Evolutionary conservation across 1,140 invertebrate genomes (phyloP).

Genomic region (Platorchestia sp.): DNA sequence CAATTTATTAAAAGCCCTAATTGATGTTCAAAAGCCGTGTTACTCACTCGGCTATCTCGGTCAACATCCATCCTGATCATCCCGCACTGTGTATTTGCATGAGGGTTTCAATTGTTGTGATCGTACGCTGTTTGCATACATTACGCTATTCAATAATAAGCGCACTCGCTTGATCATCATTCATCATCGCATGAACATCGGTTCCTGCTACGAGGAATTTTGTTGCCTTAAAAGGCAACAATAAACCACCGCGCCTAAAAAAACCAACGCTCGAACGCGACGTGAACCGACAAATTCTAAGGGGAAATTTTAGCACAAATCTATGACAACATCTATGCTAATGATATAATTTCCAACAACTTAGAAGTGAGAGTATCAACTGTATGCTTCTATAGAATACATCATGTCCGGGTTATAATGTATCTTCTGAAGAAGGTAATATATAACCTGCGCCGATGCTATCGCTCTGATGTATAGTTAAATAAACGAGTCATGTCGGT

Average conservation of each 20-base stretch:
- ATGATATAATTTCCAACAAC: background rate
- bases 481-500: constrained; percentile 19
- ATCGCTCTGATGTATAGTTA: constrained; percentile 31
- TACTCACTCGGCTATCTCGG: constrained; percentile 11
- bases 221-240: background rate
- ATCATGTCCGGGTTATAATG: background rate
- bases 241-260: no score
- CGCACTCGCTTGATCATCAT: background rate
- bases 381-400: background rate
- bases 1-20: constrained; percentile 45
- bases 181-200: background rate
- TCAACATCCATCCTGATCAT: constrained; percentile 43
- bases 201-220: background rate
- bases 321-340: background rate
- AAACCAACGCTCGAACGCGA: background rate
- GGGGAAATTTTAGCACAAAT: background rate
- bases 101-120: background rate
- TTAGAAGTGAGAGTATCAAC: background rate
- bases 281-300: background rate
- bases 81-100: background rate
- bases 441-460: background rate
- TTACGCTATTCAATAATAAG: background rate
- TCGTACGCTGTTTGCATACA: constrained; percentile 18
- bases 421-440: background rate
- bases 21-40: constrained; percentile 47